Evolutionary conservation across 1,140 invertebrate species (phyloP).

Genomic region (Streblospio benedicti): DNA sequence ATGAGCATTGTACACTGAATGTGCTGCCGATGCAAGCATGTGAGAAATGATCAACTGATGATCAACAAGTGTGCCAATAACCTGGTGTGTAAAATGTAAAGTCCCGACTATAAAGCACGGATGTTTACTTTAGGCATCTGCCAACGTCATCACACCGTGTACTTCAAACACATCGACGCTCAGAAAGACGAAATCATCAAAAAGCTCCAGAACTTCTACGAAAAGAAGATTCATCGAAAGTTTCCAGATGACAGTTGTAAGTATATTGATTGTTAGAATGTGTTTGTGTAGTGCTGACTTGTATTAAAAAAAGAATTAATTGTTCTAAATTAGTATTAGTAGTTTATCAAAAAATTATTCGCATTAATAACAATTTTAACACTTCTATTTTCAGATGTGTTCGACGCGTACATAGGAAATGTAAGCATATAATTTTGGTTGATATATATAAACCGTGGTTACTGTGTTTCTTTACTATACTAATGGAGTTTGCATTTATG

Average conservation of each 20-base stretch:
- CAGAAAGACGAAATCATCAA: not conserved
- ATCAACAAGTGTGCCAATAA: too few species aligned
- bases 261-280: not conserved
- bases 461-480: too few species aligned
- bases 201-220: not conserved
- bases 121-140: not conserved
- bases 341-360: not conserved
- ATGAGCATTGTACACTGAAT: too few species aligned
- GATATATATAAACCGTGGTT: not conserved
- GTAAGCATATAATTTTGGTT: not conserved
- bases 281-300: too few species aligned
- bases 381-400: constrained; percentile 1
- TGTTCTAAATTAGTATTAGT: not conserved
- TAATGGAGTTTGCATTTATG: too few species aligned
- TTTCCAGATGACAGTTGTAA: not conserved
- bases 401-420: not conserved
- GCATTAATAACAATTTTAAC: not conserved
- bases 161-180: not conserved
- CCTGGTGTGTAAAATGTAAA: too few species aligned
- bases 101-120: too few species aligned
- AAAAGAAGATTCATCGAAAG: not conserved
- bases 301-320: not conserved
- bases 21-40: too few species aligned
- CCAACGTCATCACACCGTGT: constrained; percentile 6
- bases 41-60: too few species aligned